These are phyloP conservation scores for Thrips palmi DNA, from an alignment of 1,140 invertebrate genomes.

Conservation along the genomic window DNA sequence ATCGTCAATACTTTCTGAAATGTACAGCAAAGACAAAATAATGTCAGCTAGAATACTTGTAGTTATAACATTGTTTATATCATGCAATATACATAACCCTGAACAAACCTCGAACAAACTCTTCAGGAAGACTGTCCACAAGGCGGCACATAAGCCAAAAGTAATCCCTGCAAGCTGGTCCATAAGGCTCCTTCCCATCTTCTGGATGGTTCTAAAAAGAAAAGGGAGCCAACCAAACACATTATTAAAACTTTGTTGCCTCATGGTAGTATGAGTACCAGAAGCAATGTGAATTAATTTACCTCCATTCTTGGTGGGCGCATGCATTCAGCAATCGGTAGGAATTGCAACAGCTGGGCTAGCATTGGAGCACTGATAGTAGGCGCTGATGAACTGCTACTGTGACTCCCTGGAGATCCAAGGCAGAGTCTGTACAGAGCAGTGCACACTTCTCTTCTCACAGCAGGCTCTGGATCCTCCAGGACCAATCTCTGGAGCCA, in stretches of 20 bases:
- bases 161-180: conserved; percentile 82
- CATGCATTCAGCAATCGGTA: conserved; percentile 69
- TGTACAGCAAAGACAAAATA: conserved; percentile 8
- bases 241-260: conserved; percentile 5
- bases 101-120: conserved; percentile 43
- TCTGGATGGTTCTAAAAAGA: conserved; percentile 34
- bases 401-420: conserved; percentile 38
- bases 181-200: conserved; percentile 79
- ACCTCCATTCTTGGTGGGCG: conserved; percentile 42
- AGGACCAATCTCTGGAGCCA: conserved; percentile 61
- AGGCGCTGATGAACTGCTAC: conserved; percentile 33
- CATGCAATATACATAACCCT: background rate
- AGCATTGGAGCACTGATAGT: conserved; percentile 57
- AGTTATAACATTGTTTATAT: conserved; percentile 1
- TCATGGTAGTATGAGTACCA: conserved; percentile 7
- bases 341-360: conserved; percentile 52
- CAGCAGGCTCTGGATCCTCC: conserved; percentile 68
- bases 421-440: conserved; percentile 72
- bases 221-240: conserved; percentile 2
- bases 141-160: conserved; percentile 80
- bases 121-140: conserved; percentile 65
- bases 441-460: conserved; percentile 72
- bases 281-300: conserved; percentile 12
- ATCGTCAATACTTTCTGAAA: conserved; percentile 29
- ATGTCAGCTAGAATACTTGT: conserved; percentile 8